Evolutionary conservation across 2,797 vertebrate genomes (phyloP).

Genomic region (Chromis chromis): DNA sequence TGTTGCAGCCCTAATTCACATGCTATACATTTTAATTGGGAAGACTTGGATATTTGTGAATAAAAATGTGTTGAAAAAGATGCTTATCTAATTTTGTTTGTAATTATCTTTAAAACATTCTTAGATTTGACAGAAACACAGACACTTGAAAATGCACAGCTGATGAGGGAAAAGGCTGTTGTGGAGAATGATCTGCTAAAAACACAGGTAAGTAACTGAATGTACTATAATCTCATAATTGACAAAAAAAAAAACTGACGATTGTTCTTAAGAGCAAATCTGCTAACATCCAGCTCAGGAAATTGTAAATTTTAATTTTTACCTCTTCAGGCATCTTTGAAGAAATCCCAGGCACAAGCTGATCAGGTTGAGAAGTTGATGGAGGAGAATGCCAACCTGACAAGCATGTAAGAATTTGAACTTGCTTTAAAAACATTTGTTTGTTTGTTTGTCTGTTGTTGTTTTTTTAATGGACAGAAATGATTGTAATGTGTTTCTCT

Average conservation of each 20-base stretch:
- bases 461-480: background rate
- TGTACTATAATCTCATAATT: background rate
- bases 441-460: background rate
- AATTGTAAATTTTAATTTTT: background rate
- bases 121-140: conserved; percentile 87
- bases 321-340: conserved; percentile 86
- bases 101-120: conserved; percentile 4
- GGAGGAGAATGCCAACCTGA: conserved; percentile 86
- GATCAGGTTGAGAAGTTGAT: conserved; percentile 85
- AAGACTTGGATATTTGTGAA: background rate
- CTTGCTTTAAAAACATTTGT: background rate
- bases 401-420: conserved; percentile 84
- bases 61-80: background rate
- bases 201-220: conserved; percentile 78
- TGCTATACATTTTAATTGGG: background rate
- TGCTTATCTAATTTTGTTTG: background rate
- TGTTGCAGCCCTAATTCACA: no score
- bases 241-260: no score
- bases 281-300: background rate
- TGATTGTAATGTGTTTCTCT: no score
- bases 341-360: conserved; percentile 83
- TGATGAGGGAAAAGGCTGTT: conserved; percentile 88
- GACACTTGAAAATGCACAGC: conserved; percentile 85
- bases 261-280: background rate
- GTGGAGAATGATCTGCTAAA: conserved; percentile 89